Conservation (phyloP, 2,888 invertebrate genomes). For the Girardia tigrina region DNA sequence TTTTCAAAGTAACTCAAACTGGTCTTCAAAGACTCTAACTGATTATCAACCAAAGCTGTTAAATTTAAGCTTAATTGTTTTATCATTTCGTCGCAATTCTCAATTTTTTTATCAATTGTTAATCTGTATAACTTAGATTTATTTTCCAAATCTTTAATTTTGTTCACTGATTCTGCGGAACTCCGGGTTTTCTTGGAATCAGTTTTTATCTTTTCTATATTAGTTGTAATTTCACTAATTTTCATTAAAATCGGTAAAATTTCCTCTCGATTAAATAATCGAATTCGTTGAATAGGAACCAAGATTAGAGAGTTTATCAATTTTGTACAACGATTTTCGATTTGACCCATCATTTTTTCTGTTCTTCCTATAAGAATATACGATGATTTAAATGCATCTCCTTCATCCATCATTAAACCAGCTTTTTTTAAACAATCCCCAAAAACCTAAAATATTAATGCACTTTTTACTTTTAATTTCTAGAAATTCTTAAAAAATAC, state of each 20-base stretch:
- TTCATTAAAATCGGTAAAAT: background rate
- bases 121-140: background rate
- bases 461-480: too few species aligned
- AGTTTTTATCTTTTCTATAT: background rate
- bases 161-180: background rate
- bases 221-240: background rate
- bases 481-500: too few species aligned
- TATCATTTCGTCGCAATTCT: background rate
- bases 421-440: background rate
- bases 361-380: background rate
- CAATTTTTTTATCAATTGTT: background rate
- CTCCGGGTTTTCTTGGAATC: background rate
- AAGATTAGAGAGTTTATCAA: background rate
- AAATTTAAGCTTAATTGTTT: background rate
- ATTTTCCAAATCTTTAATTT: background rate
- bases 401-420: background rate
- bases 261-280: background rate
- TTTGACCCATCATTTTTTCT: conserved; percentile 5
- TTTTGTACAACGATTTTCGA: background rate
- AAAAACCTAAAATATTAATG: background rate
- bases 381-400: background rate
- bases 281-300: background rate
- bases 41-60: background rate
- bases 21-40: background rate
- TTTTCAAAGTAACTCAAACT: background rate